These are phyloP conservation scores for Eonycteris spelaea DNA, from an alignment of 2,113 vertebrate species.

Conservation along the genomic window DNA sequence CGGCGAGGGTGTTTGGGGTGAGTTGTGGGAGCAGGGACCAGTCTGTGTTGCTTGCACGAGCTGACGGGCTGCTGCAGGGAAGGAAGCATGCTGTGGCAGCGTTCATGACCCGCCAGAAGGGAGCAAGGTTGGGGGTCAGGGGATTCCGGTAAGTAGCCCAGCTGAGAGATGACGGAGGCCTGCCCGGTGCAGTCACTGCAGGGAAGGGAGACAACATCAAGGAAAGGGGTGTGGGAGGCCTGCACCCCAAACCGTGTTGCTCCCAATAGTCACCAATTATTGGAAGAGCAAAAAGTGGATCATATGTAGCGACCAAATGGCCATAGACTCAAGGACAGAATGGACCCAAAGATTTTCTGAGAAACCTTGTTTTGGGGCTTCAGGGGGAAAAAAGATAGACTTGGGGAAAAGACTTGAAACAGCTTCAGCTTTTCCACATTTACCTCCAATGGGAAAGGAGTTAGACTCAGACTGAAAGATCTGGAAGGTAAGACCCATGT, in stretches of 20 bases:
- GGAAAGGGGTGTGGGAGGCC: not conserved
- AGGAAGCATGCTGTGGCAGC: not conserved
- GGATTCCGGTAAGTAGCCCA: not conserved
- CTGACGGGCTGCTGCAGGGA: not conserved
- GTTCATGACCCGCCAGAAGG: not conserved
- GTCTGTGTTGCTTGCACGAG: not conserved
- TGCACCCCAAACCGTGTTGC: not conserved
- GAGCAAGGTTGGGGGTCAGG: not conserved
- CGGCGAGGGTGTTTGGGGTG: not conserved
- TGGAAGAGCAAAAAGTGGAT: not conserved
- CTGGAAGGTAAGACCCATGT: not conserved
- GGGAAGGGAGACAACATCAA: not conserved
- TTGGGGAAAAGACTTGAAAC: not conserved
- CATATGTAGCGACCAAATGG: not conserved
- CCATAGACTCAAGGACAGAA: not conserved
- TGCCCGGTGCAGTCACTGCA: not conserved
- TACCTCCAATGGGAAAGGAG: not conserved
- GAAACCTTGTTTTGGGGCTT: not conserved
- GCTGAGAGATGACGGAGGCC: not conserved
- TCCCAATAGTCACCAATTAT: accelerated
- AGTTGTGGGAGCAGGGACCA: not conserved
- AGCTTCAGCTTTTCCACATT: not conserved
- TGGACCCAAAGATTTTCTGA: not conserved
- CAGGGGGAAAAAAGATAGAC: not conserved
- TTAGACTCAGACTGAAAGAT: not conserved